These are phyloP conservation scores for Falco peregrinus DNA, from an alignment of 2,797 vertebrate species.

Conservation along the genomic window DNA sequence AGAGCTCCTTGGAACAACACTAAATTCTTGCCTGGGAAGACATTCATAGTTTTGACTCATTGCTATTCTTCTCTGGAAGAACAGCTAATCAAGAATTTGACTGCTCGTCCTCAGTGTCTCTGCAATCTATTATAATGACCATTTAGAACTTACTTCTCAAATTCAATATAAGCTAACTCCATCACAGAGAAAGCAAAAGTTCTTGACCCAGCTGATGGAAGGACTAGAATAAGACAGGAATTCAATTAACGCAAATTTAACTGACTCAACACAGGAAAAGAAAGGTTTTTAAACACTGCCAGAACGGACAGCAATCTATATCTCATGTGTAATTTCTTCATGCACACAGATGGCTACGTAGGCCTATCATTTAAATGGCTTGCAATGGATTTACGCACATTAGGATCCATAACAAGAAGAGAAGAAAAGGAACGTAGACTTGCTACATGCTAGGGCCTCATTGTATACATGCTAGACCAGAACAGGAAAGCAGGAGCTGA, in stretches of 20 bases:
- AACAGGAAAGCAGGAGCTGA: background rate
- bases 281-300: background rate
- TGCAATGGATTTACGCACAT: background rate
- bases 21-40: background rate
- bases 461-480: background rate
- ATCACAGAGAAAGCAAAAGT: background rate
- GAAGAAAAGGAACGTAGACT: background rate
- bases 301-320: background rate
- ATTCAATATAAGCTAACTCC: background rate
- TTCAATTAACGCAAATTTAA: background rate
- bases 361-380: background rate
- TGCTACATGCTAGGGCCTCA: background rate
- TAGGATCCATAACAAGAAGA: background rate
- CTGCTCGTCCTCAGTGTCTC: background rate
- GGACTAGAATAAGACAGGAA: constrained; percentile 6
- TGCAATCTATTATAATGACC: background rate
- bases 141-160: constrained; percentile 26
- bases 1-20: background rate
- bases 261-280: background rate
- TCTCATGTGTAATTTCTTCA: background rate
- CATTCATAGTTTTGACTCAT: background rate
- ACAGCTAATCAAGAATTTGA: constrained; percentile 39
- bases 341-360: background rate
- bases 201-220: constrained; percentile 13
- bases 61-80: constrained; percentile 20